Evolutionary conservation across 1,140 invertebrate species (phyloP).

Genomic region (Mycetomoellerius zeteki): DNA sequence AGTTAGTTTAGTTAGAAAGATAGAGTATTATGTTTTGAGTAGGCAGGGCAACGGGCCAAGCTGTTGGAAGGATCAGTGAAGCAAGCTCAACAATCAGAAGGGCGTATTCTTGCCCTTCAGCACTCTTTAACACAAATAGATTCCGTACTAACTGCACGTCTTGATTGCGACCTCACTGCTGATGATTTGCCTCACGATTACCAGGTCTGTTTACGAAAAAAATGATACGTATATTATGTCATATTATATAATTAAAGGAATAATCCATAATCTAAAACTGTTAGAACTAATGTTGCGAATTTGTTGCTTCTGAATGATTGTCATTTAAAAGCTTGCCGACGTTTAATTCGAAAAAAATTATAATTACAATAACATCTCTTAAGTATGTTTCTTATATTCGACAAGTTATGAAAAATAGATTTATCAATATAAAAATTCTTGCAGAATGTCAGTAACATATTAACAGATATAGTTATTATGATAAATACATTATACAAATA

Average conservation of each 20-base stretch:
- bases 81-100: conserved; percentile 93
- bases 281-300: background rate
- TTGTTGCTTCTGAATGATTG: conserved; percentile 17
- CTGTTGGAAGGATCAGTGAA: conserved; percentile 92
- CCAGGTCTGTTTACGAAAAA: conserved; percentile 88
- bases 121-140: conserved; percentile 92
- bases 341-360: background rate
- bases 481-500: background rate
- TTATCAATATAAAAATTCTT: background rate
- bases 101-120: conserved; percentile 92
- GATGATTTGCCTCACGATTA: conserved; percentile 94
- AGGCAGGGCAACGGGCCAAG: conserved; percentile 91
- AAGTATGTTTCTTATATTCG: background rate
- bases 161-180: conserved; percentile 93
- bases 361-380: background rate
- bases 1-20: conserved; percentile 62
- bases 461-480: background rate
- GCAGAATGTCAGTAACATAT: background rate
- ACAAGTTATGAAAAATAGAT: background rate
- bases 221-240: conserved; percentile 30
- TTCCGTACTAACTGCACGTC: conserved; percentile 90
- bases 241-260: background rate
- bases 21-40: conserved; percentile 76
- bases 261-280: background rate
- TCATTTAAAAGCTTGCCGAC: conserved; percentile 3